Evolutionary conservation across 2,888 invertebrate genomes (phyloP), one percentile per base, ranked within the genome.

Genomic region (Ectemnius continuus): DNA sequence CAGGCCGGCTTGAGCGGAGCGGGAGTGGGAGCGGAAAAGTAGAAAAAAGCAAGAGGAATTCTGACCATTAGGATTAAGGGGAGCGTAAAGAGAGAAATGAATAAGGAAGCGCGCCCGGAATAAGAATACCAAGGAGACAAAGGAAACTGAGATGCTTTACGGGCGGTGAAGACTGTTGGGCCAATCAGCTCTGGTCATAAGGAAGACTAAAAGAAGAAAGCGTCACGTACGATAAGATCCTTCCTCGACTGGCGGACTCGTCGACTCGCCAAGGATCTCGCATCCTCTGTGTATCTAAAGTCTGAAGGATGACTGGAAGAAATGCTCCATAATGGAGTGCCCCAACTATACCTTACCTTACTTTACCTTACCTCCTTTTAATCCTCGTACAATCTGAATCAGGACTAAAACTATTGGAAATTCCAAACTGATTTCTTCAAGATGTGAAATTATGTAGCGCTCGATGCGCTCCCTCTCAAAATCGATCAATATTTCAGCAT

Each of bases 41-140:
- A 6, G 36, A 36, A 36, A 11, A 36, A 36, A 36, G 36, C 2
- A 82, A 78, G 71, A 76, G 67, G 76, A 76, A 66, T 76, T 76
- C 67, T 64, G 5, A 59, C 57, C 70, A 76, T 76, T 76, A 76
- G 76, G 76, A 76, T 76, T 76, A 71, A 70, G 58, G 47, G 48
- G 69, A 59, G 36, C 5, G 4, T 36, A 36, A 36, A 36, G 36
- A 36, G 36, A 36, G 6, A 8, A 36, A 36, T 36, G 36, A 36
- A 36, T 75, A 72, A 73, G 74, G 67, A 71, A 80, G 57, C 72
- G 36, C 46, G 58, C 23, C 13, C 47, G 76, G 76, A 72, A 82
- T 79, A 70, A 79, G 73, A 75, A 74, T 75, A 74, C 59, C 66
- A 18, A 16, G 65, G 68, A 77, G 72, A 77, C 71, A 76, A 68